Percentiles rank a stretch among this genome's conserved stretches.
These are phyloP conservation scores for Hippoglossus hippoglossus DNA, from an alignment of 2,797 vertebrate species.

Conservation along the genomic window DNA sequence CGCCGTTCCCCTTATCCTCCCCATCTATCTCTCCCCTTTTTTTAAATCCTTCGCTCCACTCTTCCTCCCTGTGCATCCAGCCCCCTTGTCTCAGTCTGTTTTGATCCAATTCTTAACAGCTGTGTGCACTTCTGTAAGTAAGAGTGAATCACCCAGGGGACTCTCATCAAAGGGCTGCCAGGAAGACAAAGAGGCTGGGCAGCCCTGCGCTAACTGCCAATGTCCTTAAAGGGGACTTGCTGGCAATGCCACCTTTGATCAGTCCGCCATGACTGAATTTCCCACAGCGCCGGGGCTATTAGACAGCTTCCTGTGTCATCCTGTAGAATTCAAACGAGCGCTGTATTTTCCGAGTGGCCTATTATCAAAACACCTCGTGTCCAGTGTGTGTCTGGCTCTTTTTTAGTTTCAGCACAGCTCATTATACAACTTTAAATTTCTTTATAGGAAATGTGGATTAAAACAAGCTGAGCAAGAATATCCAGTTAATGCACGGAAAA, in stretches of 20 bases:
- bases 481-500: not conserved
- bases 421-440: conserved; percentile 1
- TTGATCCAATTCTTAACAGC: conserved; percentile 84
- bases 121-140: conserved; percentile 80
- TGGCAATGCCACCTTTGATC: conserved; percentile 80
- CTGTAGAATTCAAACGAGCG: conserved; percentile 24
- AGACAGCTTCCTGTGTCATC: conserved; percentile 41
- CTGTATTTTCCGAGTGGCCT: not conserved
- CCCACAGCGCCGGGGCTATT: conserved; percentile 46
- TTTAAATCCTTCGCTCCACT: conserved; percentile 62
- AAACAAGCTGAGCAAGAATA: conserved; percentile 17
- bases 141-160: conserved; percentile 81
- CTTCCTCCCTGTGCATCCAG: conserved; percentile 61
- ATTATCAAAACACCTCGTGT: conserved; percentile 33
- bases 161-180: conserved; percentile 84
- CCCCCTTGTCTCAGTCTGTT: conserved; percentile 76
- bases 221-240: conserved; percentile 76
- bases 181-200: conserved; percentile 80
- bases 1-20: conserved; percentile 40
- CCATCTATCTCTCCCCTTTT: conserved; percentile 57
- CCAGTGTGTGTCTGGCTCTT: not conserved
- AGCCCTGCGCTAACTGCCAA: conserved; percentile 74
- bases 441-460: conserved; percentile 6
- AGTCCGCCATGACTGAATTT: conserved; percentile 66
- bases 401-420: not conserved